Conservation (phyloP, 2,113 vertebrate species). For the Callospermophilus lateralis region DNA sequence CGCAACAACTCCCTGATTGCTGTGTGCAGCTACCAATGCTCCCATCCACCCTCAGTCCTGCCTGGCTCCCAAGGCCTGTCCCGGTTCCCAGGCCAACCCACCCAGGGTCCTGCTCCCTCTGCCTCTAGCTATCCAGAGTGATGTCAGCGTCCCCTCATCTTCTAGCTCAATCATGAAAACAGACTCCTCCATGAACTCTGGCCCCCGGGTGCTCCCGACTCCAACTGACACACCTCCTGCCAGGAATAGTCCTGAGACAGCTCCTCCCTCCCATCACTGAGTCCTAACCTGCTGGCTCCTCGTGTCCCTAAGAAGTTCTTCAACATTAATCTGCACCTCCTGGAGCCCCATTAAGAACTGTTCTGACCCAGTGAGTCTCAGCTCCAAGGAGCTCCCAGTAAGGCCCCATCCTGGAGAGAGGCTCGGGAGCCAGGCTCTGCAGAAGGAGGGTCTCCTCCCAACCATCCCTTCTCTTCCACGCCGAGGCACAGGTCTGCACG, state of each 20-base stretch:
- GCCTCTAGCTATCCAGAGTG: too few species aligned
- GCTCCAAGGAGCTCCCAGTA: neutral
- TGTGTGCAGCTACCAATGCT: neutral
- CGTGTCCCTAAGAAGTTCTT: neutral
- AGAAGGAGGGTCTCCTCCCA: too few species aligned
- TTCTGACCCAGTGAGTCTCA: neutral
- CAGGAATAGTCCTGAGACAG: neutral
- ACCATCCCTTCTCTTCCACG: neutral
- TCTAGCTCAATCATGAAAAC: neutral
- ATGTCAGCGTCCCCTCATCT: too few species aligned
- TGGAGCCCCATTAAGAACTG: neutral
- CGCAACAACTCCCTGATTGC: neutral
- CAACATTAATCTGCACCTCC: neutral
- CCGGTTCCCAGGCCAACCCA: too few species aligned
- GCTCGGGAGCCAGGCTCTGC: neutral
- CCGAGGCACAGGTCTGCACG: neutral
- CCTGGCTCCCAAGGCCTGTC: accelerated
- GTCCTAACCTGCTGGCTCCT: neutral
- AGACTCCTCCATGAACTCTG: neutral
- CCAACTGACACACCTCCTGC: neutral
- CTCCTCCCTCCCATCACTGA: neutral
- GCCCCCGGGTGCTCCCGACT: neutral
- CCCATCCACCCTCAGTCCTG: neutral
- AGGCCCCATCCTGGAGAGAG: accelerated
- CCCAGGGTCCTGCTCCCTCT: neutral